Percentiles rank a stretch among this genome's conserved stretches.
Conservation (phyloP, 2,888 invertebrate species). For the Drosophila prolongata region DNA sequence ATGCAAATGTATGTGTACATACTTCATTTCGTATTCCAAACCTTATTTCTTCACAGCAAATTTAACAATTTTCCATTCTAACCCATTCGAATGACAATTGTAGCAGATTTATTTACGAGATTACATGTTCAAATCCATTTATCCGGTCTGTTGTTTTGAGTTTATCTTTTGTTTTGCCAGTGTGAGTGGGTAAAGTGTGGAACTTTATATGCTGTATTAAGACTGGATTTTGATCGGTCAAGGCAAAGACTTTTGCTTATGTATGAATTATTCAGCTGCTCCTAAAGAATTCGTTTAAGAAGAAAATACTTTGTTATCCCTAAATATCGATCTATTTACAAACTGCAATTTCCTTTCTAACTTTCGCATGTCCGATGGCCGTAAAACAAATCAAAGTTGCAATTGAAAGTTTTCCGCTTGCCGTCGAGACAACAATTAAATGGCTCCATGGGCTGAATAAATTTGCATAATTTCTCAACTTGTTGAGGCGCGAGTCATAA, state of each 20-base stretch:
- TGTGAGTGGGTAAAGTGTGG: neutral
- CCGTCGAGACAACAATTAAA: slow-evolving; percentile 53
- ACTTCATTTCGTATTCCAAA: slow-evolving; percentile 23
- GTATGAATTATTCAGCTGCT: neutral
- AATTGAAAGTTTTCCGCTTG: slow-evolving; percentile 38
- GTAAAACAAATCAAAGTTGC: slow-evolving; percentile 50
- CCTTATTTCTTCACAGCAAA: slow-evolving; percentile 12
- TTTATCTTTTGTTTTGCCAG: slow-evolving; percentile 8
- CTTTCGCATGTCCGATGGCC: slow-evolving; percentile 45
- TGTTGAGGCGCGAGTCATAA: slow-evolving; percentile 53
- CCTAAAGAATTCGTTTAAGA: neutral
- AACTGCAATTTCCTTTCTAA: slow-evolving; percentile 23
- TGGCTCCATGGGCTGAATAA: slow-evolving; percentile 42
- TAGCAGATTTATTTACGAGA: slow-evolving; percentile 28
- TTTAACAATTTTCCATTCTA: slow-evolving; percentile 11
- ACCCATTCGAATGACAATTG: slow-evolving; percentile 12
- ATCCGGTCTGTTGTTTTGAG: slow-evolving; percentile 5
- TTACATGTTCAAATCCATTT: slow-evolving; percentile 11
- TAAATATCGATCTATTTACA: slow-evolving; percentile 21
- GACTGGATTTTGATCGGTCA: slow-evolving; percentile 6
- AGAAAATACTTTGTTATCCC: slow-evolving; percentile 8
- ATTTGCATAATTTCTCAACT: slow-evolving; percentile 56
- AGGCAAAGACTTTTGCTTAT: slow-evolving; percentile 7
- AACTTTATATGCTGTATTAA: neutral
- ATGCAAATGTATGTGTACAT: neutral